phyloP scores from a whole-genome alignment of 2,888 invertebrate species.

The Caenorhabditis sp. region DNA sequence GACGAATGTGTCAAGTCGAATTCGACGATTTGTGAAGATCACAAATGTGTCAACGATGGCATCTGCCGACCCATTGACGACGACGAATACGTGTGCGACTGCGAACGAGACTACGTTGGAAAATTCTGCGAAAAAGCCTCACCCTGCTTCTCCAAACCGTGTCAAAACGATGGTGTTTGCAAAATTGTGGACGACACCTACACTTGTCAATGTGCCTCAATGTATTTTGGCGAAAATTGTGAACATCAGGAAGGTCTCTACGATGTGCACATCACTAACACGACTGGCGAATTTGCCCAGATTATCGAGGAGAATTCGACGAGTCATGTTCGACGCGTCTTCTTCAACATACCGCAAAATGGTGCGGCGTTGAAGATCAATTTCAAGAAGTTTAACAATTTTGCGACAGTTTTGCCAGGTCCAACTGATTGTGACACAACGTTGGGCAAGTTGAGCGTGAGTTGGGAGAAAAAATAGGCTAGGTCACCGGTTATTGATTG shows the following conservation, averaged over 20 bases:
- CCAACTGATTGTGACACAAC: conserved; percentile 46
- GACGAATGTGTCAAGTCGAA: conserved; percentile 50
- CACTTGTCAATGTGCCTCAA: conserved; percentile 17
- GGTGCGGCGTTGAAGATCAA: conserved; percentile 42
- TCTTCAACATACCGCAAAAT: conserved; percentile 15
- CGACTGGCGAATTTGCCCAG: conserved; percentile 8
- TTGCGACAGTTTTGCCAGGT: conserved; percentile 25
- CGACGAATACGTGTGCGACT: conserved; percentile 49
- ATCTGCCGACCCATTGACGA: conserved; percentile 47
- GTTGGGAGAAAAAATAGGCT: too few species aligned
- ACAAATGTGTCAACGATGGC: conserved; percentile 61
- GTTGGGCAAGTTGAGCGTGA: conserved; percentile 32
- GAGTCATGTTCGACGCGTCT: neutral
- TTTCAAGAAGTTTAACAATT: conserved; percentile 42
- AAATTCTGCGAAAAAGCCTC: conserved; percentile 36
- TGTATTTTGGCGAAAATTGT: conserved; percentile 52
- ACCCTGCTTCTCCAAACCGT: neutral
- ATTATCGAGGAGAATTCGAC: neutral
- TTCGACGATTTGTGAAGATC: conserved; percentile 36
- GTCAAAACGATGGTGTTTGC: neutral
- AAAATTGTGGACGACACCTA: neutral
- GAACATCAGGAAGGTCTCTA: conserved; percentile 53
- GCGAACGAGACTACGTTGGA: conserved; percentile 51
- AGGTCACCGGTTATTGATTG: too few species aligned
- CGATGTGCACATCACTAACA: conserved; percentile 31